A percentile compares a stretch with the other conserved stretches of the same genome.
These are phyloP conservation scores for Eurytoma adleriae DNA, from an alignment of 2,888 invertebrate genomes.

Conservation along the genomic window DNA sequence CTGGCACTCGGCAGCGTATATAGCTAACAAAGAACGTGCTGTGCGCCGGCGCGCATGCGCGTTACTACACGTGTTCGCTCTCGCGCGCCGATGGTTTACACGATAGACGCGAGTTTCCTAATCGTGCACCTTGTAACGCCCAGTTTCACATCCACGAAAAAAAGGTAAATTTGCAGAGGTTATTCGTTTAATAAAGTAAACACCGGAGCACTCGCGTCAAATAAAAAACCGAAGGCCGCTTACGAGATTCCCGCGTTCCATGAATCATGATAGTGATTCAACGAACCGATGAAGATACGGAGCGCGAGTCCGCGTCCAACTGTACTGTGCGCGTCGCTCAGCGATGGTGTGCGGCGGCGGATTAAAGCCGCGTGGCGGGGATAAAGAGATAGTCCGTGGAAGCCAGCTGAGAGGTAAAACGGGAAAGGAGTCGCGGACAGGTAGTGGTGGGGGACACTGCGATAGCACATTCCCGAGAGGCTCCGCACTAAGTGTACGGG, in stretches of 20 bases:
- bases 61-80: neutral
- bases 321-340: neutral
- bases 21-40: neutral
- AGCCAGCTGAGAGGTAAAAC: conserved; percentile 15
- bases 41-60: conserved; percentile 1
- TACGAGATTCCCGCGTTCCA: too few species aligned
- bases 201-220: too few species aligned
- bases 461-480: too few species aligned
- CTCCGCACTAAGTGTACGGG: too few species aligned
- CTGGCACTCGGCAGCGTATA: neutral
- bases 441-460: neutral
- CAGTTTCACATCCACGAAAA: too few species aligned
- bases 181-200: too few species aligned
- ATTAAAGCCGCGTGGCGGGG: neutral
- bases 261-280: too few species aligned
- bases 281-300: neutral
- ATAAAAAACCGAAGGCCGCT: too few species aligned
- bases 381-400: neutral
- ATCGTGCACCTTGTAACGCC: too few species aligned
- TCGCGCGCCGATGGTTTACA: neutral
- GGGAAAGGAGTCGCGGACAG: conserved; percentile 1
- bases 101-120: too few species aligned
- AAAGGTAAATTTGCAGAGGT: too few species aligned
- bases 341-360: neutral
- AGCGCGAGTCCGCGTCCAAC: neutral